Evolutionary conservation across 2,888 invertebrate genomes (phyloP).

Genomic region (Agonopterix heracliana): DNA sequence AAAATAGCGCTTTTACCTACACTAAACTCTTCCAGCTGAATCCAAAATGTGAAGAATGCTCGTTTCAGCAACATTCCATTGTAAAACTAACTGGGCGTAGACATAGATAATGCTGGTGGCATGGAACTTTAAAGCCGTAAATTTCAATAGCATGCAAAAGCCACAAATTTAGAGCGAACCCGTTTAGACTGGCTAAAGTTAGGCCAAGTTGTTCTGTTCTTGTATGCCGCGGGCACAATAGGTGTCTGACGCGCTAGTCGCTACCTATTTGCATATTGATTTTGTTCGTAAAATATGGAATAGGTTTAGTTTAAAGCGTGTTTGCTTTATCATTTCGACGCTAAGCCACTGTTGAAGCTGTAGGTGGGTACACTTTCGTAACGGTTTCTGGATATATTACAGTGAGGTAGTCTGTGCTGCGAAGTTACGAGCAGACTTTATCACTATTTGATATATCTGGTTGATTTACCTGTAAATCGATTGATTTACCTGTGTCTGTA

Average conservation of each 20-base stretch:
- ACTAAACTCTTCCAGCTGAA: neutral
- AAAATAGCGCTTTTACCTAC: neutral
- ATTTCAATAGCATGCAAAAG: slow-evolving; percentile 47
- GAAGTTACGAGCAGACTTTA: too few species aligned
- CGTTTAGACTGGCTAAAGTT: slow-evolving; percentile 55
- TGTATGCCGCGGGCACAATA: slow-evolving; percentile 33
- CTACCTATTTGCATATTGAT: slow-evolving; percentile 56
- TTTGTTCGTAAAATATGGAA: slow-evolving; percentile 34
- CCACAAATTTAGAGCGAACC: slow-evolving; percentile 16
- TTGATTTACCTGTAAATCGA: too few species aligned
- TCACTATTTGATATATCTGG: too few species aligned
- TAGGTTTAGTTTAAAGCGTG: slow-evolving; percentile 14
- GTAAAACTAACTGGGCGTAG: slow-evolving; percentile 26
- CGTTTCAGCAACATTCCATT: slow-evolving; percentile 26
- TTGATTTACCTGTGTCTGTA: too few species aligned
- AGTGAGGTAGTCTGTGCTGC: too few species aligned
- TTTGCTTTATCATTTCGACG: slow-evolving; percentile 1
- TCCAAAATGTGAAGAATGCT: neutral
- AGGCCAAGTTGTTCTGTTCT: slow-evolving; percentile 42
- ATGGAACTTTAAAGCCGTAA: slow-evolving; percentile 60
- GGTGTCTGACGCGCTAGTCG: slow-evolving; percentile 35
- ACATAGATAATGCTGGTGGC: slow-evolving; percentile 39
- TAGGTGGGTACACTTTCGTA: neutral
- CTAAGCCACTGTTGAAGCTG: neutral
- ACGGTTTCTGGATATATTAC: too few species aligned